Conservation (phyloP, 1,140 invertebrate species). For the Grapholita molesta region DNA sequence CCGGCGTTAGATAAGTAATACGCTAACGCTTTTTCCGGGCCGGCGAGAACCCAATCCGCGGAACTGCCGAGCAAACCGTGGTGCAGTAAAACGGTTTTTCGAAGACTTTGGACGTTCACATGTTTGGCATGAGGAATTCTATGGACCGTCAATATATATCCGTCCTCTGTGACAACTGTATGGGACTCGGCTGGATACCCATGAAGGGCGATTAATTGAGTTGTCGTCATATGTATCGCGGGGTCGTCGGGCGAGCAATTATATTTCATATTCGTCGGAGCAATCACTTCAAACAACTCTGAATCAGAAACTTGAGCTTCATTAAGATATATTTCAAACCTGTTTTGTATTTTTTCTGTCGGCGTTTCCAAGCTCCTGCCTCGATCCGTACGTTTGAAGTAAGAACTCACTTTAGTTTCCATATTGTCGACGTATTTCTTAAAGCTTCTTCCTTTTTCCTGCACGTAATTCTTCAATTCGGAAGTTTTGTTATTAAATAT, state of each 20-base stretch:
- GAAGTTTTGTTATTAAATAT: conserved; percentile 51
- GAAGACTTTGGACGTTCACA: conserved; percentile 26
- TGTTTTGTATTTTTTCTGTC: conserved; percentile 32
- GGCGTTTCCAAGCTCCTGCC: neutral
- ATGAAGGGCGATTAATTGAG: conserved; percentile 80
- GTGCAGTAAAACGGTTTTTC: conserved; percentile 82
- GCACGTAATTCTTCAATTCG: conserved; percentile 52
- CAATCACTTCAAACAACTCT: conserved; percentile 56
- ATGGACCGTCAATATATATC: conserved; percentile 85
- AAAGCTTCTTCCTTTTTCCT: conserved; percentile 52
- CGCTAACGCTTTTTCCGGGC: conserved; percentile 80
- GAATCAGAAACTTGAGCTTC: conserved; percentile 40
- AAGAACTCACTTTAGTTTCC: conserved; percentile 46
- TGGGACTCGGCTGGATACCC: conserved; percentile 86
- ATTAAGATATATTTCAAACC: conserved; percentile 46
- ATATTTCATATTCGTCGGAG: conserved; percentile 38
- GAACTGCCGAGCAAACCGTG: conserved; percentile 89
- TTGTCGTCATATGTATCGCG: conserved; percentile 62
- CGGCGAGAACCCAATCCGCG: conserved; percentile 86
- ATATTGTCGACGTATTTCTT: conserved; percentile 56
- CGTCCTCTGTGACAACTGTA: conserved; percentile 83
- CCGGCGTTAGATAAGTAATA: conserved; percentile 81
- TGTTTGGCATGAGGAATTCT: conserved; percentile 80
- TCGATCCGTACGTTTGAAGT: conserved; percentile 34
- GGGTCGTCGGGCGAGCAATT: conserved; percentile 55